Base-by-base conservation (phyloP, 92 coral and sea anemone species). In the Nematostella vectensis region DNA sequence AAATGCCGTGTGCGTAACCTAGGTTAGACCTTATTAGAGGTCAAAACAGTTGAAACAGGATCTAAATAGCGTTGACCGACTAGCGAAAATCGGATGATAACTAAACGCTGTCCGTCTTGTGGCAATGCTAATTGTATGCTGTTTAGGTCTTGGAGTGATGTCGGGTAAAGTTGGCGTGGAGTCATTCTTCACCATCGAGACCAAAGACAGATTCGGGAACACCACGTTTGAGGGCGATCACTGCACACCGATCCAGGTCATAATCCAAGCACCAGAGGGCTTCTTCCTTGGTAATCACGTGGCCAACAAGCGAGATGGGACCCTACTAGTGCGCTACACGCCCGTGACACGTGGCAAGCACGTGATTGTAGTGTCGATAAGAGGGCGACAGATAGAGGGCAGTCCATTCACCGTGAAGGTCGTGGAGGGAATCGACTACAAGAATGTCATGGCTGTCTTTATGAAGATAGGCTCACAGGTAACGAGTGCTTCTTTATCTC, bases 81-180 rank as follows among this genome's bases (percentile, higher is more conserved):
- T n/a, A n/a, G n/a, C n/a, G n/a, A n/a, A n/a, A n/a, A n/a, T n/a
- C n/a, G n/a, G n/a, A n/a, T n/a, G n/a, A n/a, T n/a, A n/a, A n/a
- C n/a, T n/a, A n/a, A n/a, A n/a, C n/a, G n/a, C n/a, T n/a, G n/a
- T n/a, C n/a, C n/a, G n/a, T n/a, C n/a, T 33, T 33, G 15, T 33
- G 40, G 40, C 40, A 33, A 6, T 33, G 40, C 40, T 33, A n/a
- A n/a, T n/a, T n/a, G n/a, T n/a, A n/a, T n/a, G 40, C 40, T 33
- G 15, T 6, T 6, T 15, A 31, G 86, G 86, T 39, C 83, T 84
- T 67, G 94, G 94, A 30, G 59, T 70, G 20, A 74, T 62, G 33
- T 80, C 94, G 31, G 94, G 94, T 6, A 84, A 84, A 61, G 88
- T 84, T 40, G 94, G 94, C n/a, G 94, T 84, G 3, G 94, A 84